Base-by-base conservation (phyloP, 2,113 vertebrate species). In the Pitta sordida region DNA sequence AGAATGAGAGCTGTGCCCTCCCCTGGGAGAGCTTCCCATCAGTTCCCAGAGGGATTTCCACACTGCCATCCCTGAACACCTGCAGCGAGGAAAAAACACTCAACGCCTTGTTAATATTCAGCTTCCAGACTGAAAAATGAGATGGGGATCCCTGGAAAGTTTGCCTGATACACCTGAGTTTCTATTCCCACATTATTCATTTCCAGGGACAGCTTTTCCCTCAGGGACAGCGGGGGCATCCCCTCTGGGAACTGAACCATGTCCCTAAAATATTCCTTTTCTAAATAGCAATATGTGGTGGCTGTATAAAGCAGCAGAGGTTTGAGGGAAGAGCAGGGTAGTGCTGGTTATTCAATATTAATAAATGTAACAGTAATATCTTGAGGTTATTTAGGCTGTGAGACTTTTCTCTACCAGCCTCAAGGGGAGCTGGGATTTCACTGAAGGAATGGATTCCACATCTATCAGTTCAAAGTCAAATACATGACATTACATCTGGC, bases 301-400 rank as follows among this genome's bases (percentile, higher is more conserved):
- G 24, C 16, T 60, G 39, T 5, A 3, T 15, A 39, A 39, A 1
- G 0, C 44, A 34, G 26, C 0, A 3, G 29, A 48, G 48, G 3
- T 62, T 32, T 34, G 11, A 48, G 34, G 36, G 41, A 63, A 13
- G 12, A 9, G 11, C 11, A 36, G 26, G 56, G 43, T 1, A 59
- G 37, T 14, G 13, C 8, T n/a, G 36, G 20, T 13, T 49, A 62
- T 41, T 63, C 16, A 23, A 27, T 6, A 22, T 5, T 48, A 59
- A 23, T 2, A 58, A 44, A 53, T 36, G 18, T 2, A 51, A 15
- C 0, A 24, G 60, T 9, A 56, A 37, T 9, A 29, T 2, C 1
- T 11, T 24, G 11, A 59, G n/a, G n/a, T 52, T 48, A 48, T 53
- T 89, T 9, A 67, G 37, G 51, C 37, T 10, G 2, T 5, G 7